Conservation (phyloP, 2,113 vertebrate species). For the Erpornis zantholeuca region DNA sequence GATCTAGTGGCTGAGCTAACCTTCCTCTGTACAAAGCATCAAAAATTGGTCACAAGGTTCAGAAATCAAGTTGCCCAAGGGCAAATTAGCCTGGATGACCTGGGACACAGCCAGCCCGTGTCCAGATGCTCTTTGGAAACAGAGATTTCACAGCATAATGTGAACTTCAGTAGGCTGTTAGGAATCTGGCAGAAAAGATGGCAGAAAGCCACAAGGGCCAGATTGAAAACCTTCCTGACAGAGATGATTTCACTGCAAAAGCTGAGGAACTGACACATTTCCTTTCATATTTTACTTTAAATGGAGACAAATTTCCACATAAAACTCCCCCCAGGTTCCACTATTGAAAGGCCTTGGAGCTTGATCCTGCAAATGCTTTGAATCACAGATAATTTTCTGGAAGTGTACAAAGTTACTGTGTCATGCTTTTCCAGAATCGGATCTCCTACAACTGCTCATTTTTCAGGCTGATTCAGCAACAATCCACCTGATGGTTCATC, state of each 20-base stretch:
- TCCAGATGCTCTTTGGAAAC: background rate
- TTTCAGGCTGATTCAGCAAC: background rate
- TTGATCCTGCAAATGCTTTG: background rate
- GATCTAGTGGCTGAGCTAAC: background rate
- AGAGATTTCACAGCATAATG: background rate
- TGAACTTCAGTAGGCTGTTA: background rate
- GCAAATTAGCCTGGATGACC: background rate
- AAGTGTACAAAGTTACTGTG: background rate
- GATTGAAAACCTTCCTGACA: background rate
- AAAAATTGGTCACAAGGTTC: background rate
- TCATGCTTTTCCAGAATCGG: background rate
- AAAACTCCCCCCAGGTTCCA: background rate
- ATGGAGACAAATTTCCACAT: background rate
- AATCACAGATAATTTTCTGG: background rate
- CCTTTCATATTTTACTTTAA: conserved; percentile 36
- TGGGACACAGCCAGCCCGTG: background rate
- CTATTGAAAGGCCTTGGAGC: background rate
- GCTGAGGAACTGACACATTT: conserved; percentile 52
- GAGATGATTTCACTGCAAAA: background rate
- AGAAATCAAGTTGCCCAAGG: background rate
- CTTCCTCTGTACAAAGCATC: background rate
- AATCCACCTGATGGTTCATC: background rate
- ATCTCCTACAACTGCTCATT: background rate
- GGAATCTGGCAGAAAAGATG: background rate
- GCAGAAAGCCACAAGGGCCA: background rate